These are phyloP conservation scores for Spea multiplicata DNA, from an alignment of 2,113 vertebrate species.

Conservation along the genomic window DNA sequence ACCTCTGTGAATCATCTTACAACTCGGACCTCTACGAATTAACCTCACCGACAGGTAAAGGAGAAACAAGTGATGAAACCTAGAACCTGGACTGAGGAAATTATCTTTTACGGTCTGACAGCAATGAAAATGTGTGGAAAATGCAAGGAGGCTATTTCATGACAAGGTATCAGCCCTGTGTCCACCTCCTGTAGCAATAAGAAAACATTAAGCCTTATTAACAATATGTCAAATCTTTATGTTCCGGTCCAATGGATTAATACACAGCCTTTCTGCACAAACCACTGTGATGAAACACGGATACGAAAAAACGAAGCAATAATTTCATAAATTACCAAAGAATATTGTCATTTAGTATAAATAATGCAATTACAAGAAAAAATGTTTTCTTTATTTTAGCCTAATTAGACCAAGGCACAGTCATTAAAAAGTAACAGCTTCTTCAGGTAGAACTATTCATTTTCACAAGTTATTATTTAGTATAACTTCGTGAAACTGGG, in stretches of 20 bases:
- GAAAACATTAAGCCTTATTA: not conserved
- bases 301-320: not conserved
- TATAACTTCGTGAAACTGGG: too few species aligned
- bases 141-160: constrained; percentile 5
- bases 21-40: too few species aligned
- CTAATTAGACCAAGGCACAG: too few species aligned
- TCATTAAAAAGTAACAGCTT: too few species aligned
- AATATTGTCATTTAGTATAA: not conserved
- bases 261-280: not conserved
- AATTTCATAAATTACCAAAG: not conserved
- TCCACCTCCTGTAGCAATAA: not conserved
- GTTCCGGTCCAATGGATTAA: not conserved
- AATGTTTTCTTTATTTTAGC: too few species aligned
- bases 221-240: not conserved
- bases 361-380: not conserved
- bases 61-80: not conserved
- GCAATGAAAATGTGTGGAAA: not conserved
- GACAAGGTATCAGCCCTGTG: not conserved
- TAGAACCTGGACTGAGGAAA: not conserved
- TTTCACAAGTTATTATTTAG: too few species aligned
- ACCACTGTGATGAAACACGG: not conserved
- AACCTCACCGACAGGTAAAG: not conserved
- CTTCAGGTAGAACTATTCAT: too few species aligned
- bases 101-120: not conserved
- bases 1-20: too few species aligned